phyloP scores from a whole-genome alignment of 2,113 vertebrate species.

The Chauna torquata region DNA sequence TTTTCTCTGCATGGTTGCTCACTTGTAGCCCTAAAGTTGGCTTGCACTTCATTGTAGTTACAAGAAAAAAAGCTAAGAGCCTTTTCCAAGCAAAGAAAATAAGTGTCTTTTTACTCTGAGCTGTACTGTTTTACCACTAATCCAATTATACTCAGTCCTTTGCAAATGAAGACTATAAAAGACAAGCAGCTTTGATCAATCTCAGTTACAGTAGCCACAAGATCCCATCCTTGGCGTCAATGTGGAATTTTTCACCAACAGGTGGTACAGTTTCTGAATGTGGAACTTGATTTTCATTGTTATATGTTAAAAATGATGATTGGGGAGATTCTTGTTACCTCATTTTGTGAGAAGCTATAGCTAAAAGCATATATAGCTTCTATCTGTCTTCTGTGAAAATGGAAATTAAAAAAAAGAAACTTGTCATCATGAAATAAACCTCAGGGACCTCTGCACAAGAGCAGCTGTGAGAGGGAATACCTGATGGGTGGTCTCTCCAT shows the following conservation, averaged over 20 bases:
- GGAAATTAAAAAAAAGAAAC: background rate
- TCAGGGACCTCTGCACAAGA: background rate
- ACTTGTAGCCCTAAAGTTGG: background rate
- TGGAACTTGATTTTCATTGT: background rate
- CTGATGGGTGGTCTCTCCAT: background rate
- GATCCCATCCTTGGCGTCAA: background rate
- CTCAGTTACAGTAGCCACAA: background rate
- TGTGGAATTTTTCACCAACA: background rate
- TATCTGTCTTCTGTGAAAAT: background rate
- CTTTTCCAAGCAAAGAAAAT: background rate
- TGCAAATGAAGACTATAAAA: constrained; percentile 13
- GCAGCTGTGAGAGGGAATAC: background rate
- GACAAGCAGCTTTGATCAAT: constrained; percentile 12
- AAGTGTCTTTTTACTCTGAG: background rate
- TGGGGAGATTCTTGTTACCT: background rate
- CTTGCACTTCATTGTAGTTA: background rate
- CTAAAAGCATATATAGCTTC: background rate
- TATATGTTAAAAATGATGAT: background rate
- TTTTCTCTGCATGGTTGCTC: background rate
- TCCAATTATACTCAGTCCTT: background rate
- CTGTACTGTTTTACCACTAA: background rate
- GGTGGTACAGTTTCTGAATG: background rate
- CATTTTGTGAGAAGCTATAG: background rate
- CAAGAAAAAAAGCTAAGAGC: background rate
- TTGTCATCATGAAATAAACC: background rate